Base-by-base conservation (phyloP, 64 coral and sea anemone genomes). In the Actinia tenebrosa region DNA sequence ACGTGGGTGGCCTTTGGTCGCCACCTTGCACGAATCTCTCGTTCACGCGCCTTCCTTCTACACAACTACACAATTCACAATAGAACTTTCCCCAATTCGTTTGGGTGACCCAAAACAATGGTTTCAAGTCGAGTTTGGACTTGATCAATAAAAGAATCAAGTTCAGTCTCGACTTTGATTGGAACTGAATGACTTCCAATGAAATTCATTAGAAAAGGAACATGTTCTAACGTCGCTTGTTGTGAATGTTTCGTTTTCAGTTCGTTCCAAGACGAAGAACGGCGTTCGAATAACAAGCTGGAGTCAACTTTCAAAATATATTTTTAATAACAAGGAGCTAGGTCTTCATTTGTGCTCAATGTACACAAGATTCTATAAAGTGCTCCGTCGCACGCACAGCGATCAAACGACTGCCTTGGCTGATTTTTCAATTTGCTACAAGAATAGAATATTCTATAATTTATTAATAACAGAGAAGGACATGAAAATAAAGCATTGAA, bases 241-340 rank as follows among this genome's bases (percentile, higher is more conserved):
- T 5, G 3, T 61, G 4, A 20, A 37, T 17, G 42, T 69, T 78
- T 11, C n/a, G 25, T 72, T 90, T 87, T 44, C 89, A 96, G 94
- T 96, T 96, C 84, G 92, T 86, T 84, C 94, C 94, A 55, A 90
- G 94, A 47, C 87, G 94, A 63, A 92, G 94, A 84, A 96, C 94
- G 53, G 94, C 94, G 7, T 96, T 96, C 90, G 91, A 96, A 84
- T 96, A 72, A 87, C 61, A 20, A 75, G 26, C 69, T 75, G 25
- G 56, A 58, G 37, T 78, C 42, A 4, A 45, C 27, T 27, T 18
- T 54, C 6, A 37, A 37, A 37, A 37, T 37, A 37, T 37, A 37
- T 37, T 37, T 37, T 37, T 37, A 37, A 37, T 37, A 37, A 79
- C 16, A 23, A 81, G 52, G 17, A 17, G 1, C 3, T 43, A 88